Evolutionary conservation across 53 echinoderm and acorn worm species (phyloP).

Genomic region (Temnopleurus reevesii): DNA sequence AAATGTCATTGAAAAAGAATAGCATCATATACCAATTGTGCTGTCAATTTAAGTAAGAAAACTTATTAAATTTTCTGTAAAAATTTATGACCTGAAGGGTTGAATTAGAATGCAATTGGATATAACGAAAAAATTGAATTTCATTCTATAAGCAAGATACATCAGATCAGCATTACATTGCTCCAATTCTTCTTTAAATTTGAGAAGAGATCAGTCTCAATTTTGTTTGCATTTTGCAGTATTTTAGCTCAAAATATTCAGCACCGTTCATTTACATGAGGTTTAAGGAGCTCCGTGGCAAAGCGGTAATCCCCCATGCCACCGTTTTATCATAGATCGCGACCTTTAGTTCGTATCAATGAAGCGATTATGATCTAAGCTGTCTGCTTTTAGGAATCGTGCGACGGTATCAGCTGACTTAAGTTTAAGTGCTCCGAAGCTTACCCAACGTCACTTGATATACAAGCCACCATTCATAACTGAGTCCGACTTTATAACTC

Average conservation of each 20-base stretch:
- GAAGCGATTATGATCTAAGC: conserved; percentile 54
- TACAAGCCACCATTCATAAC: conserved; percentile 36
- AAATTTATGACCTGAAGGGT: too few relatives aligned
- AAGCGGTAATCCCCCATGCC: conserved; percentile 24
- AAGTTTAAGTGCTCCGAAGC: conserved; percentile 44
- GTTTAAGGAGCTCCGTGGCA: conserved; percentile 9
- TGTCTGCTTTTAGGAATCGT: conserved; percentile 47
- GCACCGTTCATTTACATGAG: conserved; percentile 25
- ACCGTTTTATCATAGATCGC: conserved; percentile 31
- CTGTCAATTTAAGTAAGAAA: too few relatives aligned
- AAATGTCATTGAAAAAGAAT: too few relatives aligned
- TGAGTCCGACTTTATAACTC: background rate
- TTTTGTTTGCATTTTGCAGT: background rate
- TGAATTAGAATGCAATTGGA: too few relatives aligned
- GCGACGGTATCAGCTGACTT: conserved; percentile 23
- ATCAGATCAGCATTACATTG: too few relatives aligned
- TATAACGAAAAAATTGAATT: too few relatives aligned
- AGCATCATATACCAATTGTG: too few relatives aligned
- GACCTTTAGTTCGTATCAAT: conserved; percentile 50
- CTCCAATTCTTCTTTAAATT: background rate
- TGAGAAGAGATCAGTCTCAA: background rate
- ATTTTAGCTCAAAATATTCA: conserved; percentile 20
- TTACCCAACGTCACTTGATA: conserved; percentile 41
- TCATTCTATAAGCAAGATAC: too few relatives aligned
- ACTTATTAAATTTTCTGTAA: too few relatives aligned